A percentile compares a stretch with the other conserved stretches of the same genome.
Evolutionary conservation across 2,797 vertebrate species (phyloP).

Genomic region (Thamnophis elegans): DNA sequence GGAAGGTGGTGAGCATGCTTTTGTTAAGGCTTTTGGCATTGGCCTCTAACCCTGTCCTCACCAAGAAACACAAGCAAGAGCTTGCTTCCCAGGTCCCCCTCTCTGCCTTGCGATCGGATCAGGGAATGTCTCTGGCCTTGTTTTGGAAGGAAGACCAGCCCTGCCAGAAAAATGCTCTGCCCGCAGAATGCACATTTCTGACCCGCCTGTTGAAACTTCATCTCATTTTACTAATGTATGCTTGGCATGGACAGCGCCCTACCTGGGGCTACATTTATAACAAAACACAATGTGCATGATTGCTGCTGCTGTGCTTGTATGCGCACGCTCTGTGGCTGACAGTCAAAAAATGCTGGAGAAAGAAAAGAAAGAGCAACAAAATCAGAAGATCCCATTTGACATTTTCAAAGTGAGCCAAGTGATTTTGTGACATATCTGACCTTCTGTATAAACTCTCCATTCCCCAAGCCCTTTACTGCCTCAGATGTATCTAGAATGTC

Average conservation of each 20-base stretch:
- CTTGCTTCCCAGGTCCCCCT: slow-evolving; percentile 65
- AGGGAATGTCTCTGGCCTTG: slow-evolving; percentile 61
- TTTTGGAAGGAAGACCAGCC: slow-evolving; percentile 59
- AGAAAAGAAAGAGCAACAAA: background rate
- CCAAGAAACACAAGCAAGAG: slow-evolving; percentile 50
- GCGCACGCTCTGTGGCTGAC: slow-evolving; percentile 52
- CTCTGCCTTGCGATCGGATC: slow-evolving; percentile 66
- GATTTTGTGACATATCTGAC: background rate
- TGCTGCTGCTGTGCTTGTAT: slow-evolving; percentile 49
- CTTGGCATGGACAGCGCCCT: slow-evolving; percentile 56
- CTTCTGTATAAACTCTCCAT: background rate
- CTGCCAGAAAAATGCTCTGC: slow-evolving; percentile 64
- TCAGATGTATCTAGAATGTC: background rate
- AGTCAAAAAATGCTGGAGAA: slow-evolving; percentile 53
- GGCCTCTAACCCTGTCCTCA: slow-evolving; percentile 50
- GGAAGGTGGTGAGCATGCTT: background rate
- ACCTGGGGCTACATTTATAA: slow-evolving; percentile 63
- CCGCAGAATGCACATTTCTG: slow-evolving; percentile 61
- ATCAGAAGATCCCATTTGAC: slow-evolving; percentile 40
- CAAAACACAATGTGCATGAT: slow-evolving; percentile 21
- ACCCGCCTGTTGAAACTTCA: slow-evolving; percentile 68
- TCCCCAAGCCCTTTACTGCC: background rate
- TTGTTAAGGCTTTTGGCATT: slow-evolving; percentile 48
- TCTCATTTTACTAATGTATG: slow-evolving; percentile 68
- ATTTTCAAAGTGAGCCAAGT: slow-evolving; percentile 38